Evolutionary conservation across 2,797 vertebrate species (phyloP).

Genomic region (Enteromius treurensis): DNA sequence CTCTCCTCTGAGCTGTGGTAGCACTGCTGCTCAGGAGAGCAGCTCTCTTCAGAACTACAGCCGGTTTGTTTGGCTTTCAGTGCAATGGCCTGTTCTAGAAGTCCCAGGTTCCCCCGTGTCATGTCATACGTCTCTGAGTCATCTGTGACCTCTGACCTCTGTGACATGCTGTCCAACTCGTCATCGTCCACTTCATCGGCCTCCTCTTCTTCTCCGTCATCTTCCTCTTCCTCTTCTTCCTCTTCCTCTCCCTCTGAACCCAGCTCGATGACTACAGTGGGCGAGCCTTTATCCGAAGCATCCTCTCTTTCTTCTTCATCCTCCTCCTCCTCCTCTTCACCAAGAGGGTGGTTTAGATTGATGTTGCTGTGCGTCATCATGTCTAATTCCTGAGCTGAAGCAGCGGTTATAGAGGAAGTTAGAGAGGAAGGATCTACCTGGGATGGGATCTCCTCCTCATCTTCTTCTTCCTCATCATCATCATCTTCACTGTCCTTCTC

Average conservation of each 20-base stretch:
- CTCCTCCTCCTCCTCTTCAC: constrained; percentile 64
- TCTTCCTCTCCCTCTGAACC: constrained; percentile 87
- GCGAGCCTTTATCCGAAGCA: constrained; percentile 83
- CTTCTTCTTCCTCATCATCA: constrained; percentile 59
- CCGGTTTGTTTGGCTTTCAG: constrained; percentile 92
- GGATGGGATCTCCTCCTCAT: constrained; percentile 67
- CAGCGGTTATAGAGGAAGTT: constrained; percentile 63
- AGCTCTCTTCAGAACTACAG: constrained; percentile 78
- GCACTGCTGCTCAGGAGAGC: constrained; percentile 79
- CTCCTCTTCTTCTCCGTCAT: constrained; percentile 60
- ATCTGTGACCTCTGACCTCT: constrained; percentile 86
- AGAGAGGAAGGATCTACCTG: constrained; percentile 62
- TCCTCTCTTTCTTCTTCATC: constrained; percentile 70
- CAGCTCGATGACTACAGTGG: constrained; percentile 87
- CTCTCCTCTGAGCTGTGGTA: constrained; percentile 76
- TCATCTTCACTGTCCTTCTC: constrained; percentile 66
- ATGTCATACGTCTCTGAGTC: constrained; percentile 95
- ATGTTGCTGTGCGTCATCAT: constrained; percentile 68
- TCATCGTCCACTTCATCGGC: constrained; percentile 69
- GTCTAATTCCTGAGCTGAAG: constrained; percentile 72
- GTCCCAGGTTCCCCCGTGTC: constrained; percentile 92
- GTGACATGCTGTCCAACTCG: constrained; percentile 81
- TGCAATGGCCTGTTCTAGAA: constrained; percentile 94
- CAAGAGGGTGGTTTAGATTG: constrained; percentile 54
- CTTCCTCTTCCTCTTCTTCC: constrained; percentile 76